phyloP scores from a whole-genome alignment of 2,113 vertebrate species.

The Taxidea taxus region DNA sequence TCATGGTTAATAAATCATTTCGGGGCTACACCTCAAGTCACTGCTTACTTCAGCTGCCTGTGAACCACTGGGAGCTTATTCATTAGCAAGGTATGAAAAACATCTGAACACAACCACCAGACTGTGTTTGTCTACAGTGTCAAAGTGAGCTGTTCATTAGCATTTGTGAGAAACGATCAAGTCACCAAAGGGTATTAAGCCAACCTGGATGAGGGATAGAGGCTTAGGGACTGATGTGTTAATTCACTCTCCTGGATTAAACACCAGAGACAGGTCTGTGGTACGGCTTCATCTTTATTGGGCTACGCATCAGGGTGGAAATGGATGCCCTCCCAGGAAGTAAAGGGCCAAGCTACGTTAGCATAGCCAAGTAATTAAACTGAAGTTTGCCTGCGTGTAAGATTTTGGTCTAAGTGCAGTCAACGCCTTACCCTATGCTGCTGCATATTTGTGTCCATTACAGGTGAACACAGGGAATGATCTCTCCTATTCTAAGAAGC shows the following conservation, averaged over 20 bases:
- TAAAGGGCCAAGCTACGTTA: neutral
- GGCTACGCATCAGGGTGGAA: neutral
- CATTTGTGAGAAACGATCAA: slow-evolving; percentile 60
- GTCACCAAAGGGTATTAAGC: slow-evolving; percentile 60
- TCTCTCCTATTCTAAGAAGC: slow-evolving; percentile 8
- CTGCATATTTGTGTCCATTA: neutral
- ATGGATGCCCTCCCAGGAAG: neutral
- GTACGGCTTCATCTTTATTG: neutral
- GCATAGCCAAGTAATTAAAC: neutral
- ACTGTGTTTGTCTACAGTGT: slow-evolving; percentile 63
- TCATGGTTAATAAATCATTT: slow-evolving; percentile 51
- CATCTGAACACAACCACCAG: slow-evolving; percentile 54
- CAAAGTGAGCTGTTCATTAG: slow-evolving; percentile 66
- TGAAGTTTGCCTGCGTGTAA: neutral
- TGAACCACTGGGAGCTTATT: slow-evolving; percentile 53
- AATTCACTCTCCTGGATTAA: slow-evolving; percentile 14
- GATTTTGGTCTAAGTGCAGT: neutral
- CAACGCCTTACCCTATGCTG: neutral
- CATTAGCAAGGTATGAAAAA: slow-evolving; percentile 62
- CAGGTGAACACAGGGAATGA: neutral
- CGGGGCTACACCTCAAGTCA: slow-evolving; percentile 20
- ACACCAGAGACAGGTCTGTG: neutral
- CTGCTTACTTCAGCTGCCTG: slow-evolving; percentile 48
- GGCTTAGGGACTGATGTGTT: slow-evolving; percentile 2
- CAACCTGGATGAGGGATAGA: neutral